Percentiles rank a stretch among this genome's conserved stretches.
phyloP scores from a whole-genome alignment of 2,113 vertebrate species.

The Heloderma charlesbogerti region DNA sequence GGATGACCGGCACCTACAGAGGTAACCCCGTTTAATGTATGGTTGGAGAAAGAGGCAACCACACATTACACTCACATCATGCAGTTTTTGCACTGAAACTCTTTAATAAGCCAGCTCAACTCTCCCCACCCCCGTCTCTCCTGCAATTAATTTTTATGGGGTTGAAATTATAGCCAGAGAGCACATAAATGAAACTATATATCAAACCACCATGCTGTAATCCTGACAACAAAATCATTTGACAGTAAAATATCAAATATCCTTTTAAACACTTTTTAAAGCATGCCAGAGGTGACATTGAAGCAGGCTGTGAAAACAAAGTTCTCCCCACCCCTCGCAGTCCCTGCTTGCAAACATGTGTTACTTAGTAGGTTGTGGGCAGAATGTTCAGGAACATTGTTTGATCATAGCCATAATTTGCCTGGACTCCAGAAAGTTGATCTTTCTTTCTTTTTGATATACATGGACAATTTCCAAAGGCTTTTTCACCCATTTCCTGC shows the following conservation, averaged over 20 bases:
- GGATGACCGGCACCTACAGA: not conserved
- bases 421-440: no score
- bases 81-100: not conserved
- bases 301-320: not conserved
- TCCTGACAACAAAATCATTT: conserved; percentile 1
- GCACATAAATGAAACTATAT: not conserved
- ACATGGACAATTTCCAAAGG: not conserved
- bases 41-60: not conserved
- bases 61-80: not conserved
- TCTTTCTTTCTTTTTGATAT: not conserved
- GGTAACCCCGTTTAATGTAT: not conserved
- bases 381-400: not conserved
- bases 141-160: conserved; percentile 22
- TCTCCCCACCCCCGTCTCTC: not conserved
- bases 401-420: not conserved
- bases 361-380: not conserved
- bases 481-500: no score
- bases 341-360: rapidly evolving
- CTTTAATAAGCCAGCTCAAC: conserved; percentile 24
- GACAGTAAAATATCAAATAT: conserved; percentile 7
- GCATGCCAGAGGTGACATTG: conserved; percentile 36
- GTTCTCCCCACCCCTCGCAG: not conserved
- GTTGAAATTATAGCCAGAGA: conserved; percentile 18
- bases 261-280: conserved; percentile 20
- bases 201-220: conserved; percentile 16